phyloP scores from a whole-genome alignment of 1,140 invertebrate species.

The Bombus waltoni region DNA sequence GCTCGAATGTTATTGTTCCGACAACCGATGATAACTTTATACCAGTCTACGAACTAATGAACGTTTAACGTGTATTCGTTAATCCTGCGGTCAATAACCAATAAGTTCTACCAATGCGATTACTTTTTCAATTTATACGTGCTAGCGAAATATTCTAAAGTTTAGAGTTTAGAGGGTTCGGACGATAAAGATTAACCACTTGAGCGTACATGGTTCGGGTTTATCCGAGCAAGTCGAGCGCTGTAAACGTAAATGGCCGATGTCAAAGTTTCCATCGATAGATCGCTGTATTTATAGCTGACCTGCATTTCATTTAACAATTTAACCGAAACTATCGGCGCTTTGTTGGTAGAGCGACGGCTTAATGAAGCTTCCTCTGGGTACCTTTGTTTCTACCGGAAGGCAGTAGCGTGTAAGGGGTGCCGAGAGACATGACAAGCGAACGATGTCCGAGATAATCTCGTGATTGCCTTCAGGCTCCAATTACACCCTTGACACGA shows the following conservation, averaged over 20 bases:
- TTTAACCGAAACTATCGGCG: constrained; percentile 64
- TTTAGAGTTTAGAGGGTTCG: background rate
- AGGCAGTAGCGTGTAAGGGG: constrained; percentile 48
- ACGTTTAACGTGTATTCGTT: no score
- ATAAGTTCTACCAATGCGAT: no score
- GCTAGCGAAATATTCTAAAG: background rate
- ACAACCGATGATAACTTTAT: background rate
- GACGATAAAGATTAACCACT: constrained; percentile 10
- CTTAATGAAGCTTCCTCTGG: constrained; percentile 60
- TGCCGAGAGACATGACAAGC: constrained; percentile 53
- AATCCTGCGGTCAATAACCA: no score
- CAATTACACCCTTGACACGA: constrained; percentile 63
- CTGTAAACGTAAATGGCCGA: constrained; percentile 41
- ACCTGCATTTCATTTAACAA: constrained; percentile 65
- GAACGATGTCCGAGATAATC: constrained; percentile 67
- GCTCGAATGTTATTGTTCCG: background rate
- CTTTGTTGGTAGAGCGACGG: constrained; percentile 52
- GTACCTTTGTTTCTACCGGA: constrained; percentile 63
- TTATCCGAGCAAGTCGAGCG: constrained; percentile 50
- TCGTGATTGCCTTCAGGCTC: constrained; percentile 62
- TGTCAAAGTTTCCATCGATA: constrained; percentile 58
- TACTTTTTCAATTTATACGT: no score
- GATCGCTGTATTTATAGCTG: constrained; percentile 62
- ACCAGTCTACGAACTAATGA: no score
- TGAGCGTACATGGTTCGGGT: constrained; percentile 37